Base-by-base conservation (phyloP, 2,888 invertebrate species). In the Tachystola acroxantha region DNA sequence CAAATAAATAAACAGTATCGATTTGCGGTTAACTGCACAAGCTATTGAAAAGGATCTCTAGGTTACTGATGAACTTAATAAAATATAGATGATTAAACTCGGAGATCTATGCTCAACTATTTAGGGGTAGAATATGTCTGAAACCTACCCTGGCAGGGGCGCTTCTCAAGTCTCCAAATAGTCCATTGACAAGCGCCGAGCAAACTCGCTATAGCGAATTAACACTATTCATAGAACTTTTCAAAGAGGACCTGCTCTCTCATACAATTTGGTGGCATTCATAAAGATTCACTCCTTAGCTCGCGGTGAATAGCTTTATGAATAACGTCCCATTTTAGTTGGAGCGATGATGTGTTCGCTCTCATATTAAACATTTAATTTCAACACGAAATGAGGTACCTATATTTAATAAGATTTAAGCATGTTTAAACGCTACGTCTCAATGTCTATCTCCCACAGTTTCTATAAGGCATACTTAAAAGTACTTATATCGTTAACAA, bases 241-340 rank as follows among this genome's bases (percentile, higher is more conserved):
- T 85, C 73, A 84, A 86, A 85, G 84, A 84, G 79, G 81, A 84
- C 82, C n/a, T 81, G 76, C 81, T 80, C 81, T 79, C 80, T 81
- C 84, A 84, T 85, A 86, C 85, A 86, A 86, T 86, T 85, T 86
- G 81, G 84, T 80, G 75, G 85, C 79, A 86, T 85, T 86, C 85
- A 85, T 76, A 85, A 82, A 86, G 81, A 85, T 80, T 79, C 80
- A 74, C 81, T 82, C 76, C 85, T 85, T 78, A 81, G 75, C 74
- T 64, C 66, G 57, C 65, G 65, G 64, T 82, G 82, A 84, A 84
- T 79, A 65, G 79, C 71, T 78, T 78, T 79, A 79, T 82, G 75
- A 74, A 63, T 65, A 75, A 69, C 70, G 70, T 68, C 74, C 71
- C 75, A 69, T 75, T 73, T 63, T 64, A 72, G 63, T 67, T 66